These are phyloP conservation scores for Hylaeus volcanicus DNA, from an alignment of 1,140 invertebrate species.

Conservation along the genomic window DNA sequence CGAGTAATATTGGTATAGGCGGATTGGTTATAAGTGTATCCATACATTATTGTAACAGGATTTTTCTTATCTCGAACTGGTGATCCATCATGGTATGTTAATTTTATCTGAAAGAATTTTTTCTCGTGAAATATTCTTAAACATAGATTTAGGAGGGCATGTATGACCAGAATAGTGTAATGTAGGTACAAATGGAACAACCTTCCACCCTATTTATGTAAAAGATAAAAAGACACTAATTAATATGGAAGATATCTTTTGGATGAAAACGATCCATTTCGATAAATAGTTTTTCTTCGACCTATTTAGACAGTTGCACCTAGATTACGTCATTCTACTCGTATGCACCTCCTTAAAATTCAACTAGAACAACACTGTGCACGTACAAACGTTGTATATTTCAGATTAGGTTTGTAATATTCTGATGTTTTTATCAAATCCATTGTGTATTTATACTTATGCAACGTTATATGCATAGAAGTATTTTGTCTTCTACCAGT, in stretches of 20 bases:
- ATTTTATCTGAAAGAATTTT: conserved; percentile 82
- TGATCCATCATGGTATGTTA: conserved; percentile 88
- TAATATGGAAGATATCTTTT: too few relatives aligned
- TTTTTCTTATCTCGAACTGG: conserved; percentile 85
- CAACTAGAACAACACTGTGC: background rate
- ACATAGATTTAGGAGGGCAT: background rate
- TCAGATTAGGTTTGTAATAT: conserved; percentile 93
- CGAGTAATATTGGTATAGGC: conserved; percentile 83
- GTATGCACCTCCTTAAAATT: background rate
- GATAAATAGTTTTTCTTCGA: too few relatives aligned
- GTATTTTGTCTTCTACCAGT: conserved; percentile 91
- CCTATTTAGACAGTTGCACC: too few relatives aligned
- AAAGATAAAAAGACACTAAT: too few relatives aligned
- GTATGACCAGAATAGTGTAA: too few relatives aligned
- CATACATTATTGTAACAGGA: conserved; percentile 84
- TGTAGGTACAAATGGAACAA: too few relatives aligned
- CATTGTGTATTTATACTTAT: conserved; percentile 91
- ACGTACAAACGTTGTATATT: conserved; percentile 90
- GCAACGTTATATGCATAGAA: conserved; percentile 86
- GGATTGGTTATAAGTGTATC: conserved; percentile 85
- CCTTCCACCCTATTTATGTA: too few relatives aligned
- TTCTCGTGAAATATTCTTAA: background rate
- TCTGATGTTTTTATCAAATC: conserved; percentile 90
- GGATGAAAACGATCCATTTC: too few relatives aligned
- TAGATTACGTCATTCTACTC: too few relatives aligned